Conservation (phyloP, 2,797 vertebrate genomes). For the Eospalax fontanierii region DNA sequence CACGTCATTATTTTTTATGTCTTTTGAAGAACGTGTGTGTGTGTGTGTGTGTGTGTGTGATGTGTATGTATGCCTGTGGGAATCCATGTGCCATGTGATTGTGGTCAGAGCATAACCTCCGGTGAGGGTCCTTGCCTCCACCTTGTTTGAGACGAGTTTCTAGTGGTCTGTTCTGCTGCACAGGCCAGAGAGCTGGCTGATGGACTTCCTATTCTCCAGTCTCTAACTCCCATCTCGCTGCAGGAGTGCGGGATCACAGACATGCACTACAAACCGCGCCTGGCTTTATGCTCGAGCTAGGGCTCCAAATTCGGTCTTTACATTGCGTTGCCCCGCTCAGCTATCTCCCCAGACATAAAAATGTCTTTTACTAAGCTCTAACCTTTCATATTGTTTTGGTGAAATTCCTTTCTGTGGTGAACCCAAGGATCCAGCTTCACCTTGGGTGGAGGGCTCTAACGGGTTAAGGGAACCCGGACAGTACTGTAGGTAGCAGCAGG, state of each 20-base stretch:
- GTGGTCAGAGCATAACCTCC: background rate
- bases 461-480: background rate
- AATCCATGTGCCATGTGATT: no score
- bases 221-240: background rate
- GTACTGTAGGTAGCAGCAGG: no score
- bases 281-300: background rate
- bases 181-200: background rate
- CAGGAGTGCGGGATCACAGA: background rate
- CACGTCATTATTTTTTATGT: no score
- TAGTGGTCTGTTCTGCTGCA: background rate
- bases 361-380: background rate
- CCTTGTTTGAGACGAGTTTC: background rate
- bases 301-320: no score
- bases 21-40: no score
- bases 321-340: rapidly evolving
- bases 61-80: background rate
- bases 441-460: background rate
- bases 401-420: background rate
- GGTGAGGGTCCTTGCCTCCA: background rate
- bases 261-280: background rate
- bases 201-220: background rate
- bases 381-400: background rate
- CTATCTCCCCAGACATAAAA: background rate
- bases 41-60: background rate
- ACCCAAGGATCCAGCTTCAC: background rate